phyloP scores from a whole-genome alignment of 30 jellyfish, hydroid and myxozoan species.

The Aurelia sp. region DNA sequence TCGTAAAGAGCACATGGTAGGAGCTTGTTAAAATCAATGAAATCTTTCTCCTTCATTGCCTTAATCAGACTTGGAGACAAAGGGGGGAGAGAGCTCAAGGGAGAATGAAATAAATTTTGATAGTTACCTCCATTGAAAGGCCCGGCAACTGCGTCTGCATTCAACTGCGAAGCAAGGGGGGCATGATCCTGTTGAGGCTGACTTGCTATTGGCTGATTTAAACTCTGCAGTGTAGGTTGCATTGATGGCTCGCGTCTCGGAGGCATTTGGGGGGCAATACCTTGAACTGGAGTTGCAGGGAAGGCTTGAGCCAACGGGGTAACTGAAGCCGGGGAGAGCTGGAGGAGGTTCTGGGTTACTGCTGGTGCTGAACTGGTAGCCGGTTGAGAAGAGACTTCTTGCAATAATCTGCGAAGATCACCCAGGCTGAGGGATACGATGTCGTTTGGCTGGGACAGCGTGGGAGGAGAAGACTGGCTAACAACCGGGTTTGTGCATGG shows the following conservation, averaged over 20 bases:
- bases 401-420: no score
- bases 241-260: no score
- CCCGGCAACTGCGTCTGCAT: not conserved
- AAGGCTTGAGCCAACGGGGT: not conserved
- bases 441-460: no score
- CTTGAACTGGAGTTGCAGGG: not conserved
- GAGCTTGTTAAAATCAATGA: constrained; percentile 8
- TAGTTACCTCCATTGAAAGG: not conserved
- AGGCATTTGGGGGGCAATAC: no score
- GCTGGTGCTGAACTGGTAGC: no score
- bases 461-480: no score
- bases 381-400: no score
- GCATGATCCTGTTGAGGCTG: not conserved
- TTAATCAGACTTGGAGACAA: not conserved
- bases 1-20: constrained; percentile 3
- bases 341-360: no score
- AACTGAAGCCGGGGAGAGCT: not conserved
- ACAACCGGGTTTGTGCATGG: no score
- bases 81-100: constrained; percentile 4
- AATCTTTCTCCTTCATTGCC: not conserved
- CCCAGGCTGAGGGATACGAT: no score
- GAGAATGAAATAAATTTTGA: not conserved
- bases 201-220: no score
- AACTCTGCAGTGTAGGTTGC: not conserved
- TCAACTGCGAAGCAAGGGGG: not conserved